Base-by-base conservation (phyloP, 1,140 invertebrate genomes). In the Zaprionus camerounensis region DNA sequence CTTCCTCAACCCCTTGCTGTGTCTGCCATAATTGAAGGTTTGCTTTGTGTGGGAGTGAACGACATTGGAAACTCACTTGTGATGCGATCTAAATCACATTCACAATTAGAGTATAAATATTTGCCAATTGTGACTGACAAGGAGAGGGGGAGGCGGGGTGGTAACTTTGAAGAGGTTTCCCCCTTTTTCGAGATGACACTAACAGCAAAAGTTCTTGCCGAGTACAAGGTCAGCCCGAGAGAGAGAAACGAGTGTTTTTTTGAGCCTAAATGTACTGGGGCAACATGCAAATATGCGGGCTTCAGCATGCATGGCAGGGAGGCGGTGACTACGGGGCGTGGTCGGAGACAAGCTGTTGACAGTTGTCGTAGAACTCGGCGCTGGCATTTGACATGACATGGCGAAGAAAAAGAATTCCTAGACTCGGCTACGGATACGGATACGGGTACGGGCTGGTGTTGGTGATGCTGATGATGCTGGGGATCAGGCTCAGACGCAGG, bases 61-160 rank as follows among this genome's bases (percentile, higher is more conserved):
- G 44, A 57, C 61, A 55, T 63, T 71, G 58, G 36, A 38, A 53
- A 55, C 58, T 72, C 20, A 51, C 72, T 56, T 71, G 71, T 34
- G 58, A 69, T 82, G 53, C 63, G 69, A 80, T 83, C 83, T 75
- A 66, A 82, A 82, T 74, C 77, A 67, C 68, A 72, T 26, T 65
- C 71, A 68, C 81, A 87, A 88, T 84, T 84, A 81, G 75, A 76
- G 78, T 79, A 79, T 88, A 88, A 90, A 88, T 90, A 88, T 90
- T 88, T 88, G 78, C 51, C 69, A 73, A 73, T 81, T 81, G 68
- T 68, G 65, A 20, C 41, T 46, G 41, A 46, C 41, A 46, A 46
- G 41, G 5, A 41, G 55, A 44, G 46, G 56, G 46, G 56, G n/a
- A 11, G 34, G 46, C 5, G 13, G 9, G 13, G 3, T 34, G 31